Conservation (phyloP, 2,888 invertebrate genomes). For the Chorisops tibialis region DNA sequence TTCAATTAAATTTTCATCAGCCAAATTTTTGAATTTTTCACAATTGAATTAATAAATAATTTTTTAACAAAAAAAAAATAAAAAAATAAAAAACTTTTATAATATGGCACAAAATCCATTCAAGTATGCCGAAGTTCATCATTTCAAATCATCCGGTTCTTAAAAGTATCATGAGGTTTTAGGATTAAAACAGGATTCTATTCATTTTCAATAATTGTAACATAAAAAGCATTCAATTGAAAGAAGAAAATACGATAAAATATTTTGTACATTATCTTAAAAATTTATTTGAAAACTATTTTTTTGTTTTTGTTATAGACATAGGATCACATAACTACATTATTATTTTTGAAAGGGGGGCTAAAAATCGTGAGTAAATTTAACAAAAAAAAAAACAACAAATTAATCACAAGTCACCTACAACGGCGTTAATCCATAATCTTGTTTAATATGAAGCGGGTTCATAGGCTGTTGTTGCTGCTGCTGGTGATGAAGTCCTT, state of each 20-base stretch:
- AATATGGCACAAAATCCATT: background rate
- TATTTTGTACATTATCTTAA: background rate
- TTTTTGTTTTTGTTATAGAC: background rate
- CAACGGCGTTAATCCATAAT: slow-evolving; percentile 81
- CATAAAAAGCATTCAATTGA: too few relatives aligned
- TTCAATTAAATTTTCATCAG: too few relatives aligned
- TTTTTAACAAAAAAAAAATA: too few relatives aligned
- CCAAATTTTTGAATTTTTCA: background rate
- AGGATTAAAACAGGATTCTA: too few relatives aligned
- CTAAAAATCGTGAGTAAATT: background rate
- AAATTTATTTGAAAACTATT: slow-evolving; percentile 11
- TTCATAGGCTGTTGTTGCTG: slow-evolving; percentile 36
- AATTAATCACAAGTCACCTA: slow-evolving; percentile 51
- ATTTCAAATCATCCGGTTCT: too few relatives aligned
- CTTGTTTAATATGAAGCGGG: slow-evolving; percentile 69
- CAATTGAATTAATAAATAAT: background rate
- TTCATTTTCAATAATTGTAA: too few relatives aligned
- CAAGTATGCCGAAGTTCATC: background rate
- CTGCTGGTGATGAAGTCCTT: slow-evolving; percentile 31
- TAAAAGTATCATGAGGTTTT: too few relatives aligned
- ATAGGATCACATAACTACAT: too few relatives aligned
- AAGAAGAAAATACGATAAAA: too few relatives aligned
- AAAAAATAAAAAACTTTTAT: background rate
- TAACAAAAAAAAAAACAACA: background rate
- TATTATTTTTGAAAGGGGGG: too few relatives aligned